phyloP scores from a whole-genome alignment of 2,113 vertebrate genomes.

The Rattus rattus region DNA sequence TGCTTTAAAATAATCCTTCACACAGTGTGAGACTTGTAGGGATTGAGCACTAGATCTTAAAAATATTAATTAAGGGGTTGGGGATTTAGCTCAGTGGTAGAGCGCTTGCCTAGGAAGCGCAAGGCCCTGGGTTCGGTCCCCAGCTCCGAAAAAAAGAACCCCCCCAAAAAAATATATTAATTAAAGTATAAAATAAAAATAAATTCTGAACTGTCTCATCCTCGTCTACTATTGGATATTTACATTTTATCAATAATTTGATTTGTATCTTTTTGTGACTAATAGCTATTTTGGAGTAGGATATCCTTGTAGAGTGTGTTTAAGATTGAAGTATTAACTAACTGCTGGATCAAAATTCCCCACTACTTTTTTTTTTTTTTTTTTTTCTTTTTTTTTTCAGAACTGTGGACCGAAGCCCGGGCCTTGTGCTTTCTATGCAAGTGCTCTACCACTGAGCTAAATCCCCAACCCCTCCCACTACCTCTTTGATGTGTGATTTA shows the following conservation, averaged over 20 bases:
- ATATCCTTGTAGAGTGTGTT: neutral
- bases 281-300: constrained; percentile 43
- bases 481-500: neutral
- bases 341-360: constrained; percentile 4
- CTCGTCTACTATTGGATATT: neutral
- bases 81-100: too few species aligned
- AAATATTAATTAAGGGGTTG: constrained; percentile 51
- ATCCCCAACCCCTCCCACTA: neutral
- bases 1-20: constrained; percentile 40
- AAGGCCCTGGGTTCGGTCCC: too few species aligned
- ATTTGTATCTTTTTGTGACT: constrained; percentile 3
- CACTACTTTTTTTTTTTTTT: too few species aligned
- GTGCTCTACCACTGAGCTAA: too few species aligned
- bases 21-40: constrained; percentile 31
- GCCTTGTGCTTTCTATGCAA: too few species aligned
- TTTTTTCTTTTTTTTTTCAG: too few species aligned
- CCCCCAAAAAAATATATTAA: too few species aligned
- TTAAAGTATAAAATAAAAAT: constrained; percentile 38
- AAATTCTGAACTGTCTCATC: neutral
- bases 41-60: constrained; percentile 9
- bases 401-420: too few species aligned
- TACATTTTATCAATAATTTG: neutral
- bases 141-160: too few species aligned
- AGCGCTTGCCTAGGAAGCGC: too few species aligned
- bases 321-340: constrained; percentile 29